Conservation (phyloP, 1,140 invertebrate genomes). For the Neuroterus valhalla region DNA sequence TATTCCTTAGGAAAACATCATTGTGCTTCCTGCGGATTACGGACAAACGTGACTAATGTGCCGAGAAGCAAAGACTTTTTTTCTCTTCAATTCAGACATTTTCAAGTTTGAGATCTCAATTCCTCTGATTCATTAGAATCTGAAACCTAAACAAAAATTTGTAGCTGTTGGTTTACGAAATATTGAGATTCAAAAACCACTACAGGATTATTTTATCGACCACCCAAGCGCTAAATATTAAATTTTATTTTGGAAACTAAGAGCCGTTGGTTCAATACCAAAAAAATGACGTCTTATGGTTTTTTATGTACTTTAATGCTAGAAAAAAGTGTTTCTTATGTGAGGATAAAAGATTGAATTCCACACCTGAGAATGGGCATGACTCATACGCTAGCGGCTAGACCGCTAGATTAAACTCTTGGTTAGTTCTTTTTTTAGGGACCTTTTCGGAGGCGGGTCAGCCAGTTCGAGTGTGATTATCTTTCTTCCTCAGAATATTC, state of each 20-base stretch:
- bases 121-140: not conserved
- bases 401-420: not conserved
- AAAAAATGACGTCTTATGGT: too few relatives aligned
- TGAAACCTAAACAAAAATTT: too few relatives aligned
- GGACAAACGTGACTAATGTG: constrained; percentile 14
- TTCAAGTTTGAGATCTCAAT: constrained; percentile 5
- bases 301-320: too few relatives aligned
- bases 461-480: constrained; percentile 27
- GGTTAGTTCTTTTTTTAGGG: constrained; percentile 21
- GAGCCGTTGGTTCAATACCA: not conserved
- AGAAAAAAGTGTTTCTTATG: too few relatives aligned
- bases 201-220: too few relatives aligned
- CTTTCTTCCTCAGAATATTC: constrained; percentile 15
- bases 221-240: too few relatives aligned
- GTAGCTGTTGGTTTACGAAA: too few relatives aligned
- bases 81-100: not conserved
- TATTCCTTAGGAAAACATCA: constrained; percentile 14
- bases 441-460: constrained; percentile 26
- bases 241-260: too few relatives aligned
- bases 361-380: constrained; percentile 17
- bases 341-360: not conserved
- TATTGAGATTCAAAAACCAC: too few relatives aligned
- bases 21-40: not conserved
- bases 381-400: constrained; percentile 9
- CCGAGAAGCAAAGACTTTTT: not conserved